Percentiles rank a stretch among this genome's conserved stretches.
Conservation (phyloP, 2,113 vertebrate genomes). For the Cryptotis parvus region DNA sequence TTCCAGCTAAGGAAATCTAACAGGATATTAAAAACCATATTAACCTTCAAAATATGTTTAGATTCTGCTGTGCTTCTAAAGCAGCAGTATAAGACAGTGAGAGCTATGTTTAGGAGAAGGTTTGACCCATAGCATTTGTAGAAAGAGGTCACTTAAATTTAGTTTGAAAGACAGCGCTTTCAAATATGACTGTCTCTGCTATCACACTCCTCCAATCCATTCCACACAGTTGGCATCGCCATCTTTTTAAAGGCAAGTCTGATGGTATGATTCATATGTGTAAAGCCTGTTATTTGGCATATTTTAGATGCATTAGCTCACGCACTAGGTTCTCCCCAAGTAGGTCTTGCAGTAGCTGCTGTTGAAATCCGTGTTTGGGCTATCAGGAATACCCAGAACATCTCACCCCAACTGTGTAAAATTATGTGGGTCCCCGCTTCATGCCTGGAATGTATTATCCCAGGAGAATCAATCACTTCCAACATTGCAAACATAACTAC, state of each 20-base stretch:
- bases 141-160: slow-evolving; percentile 73
- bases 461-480: not conserved
- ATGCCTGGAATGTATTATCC: not conserved
- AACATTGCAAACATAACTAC: too few relatives aligned
- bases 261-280: slow-evolving; percentile 41
- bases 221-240: slow-evolving; percentile 39
- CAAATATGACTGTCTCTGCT: not conserved
- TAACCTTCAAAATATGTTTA: slow-evolving; percentile 75
- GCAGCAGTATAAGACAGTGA: slow-evolving; percentile 35
- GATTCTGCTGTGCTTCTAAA: slow-evolving; percentile 73
- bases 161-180: slow-evolving; percentile 54
- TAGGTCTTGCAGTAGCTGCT: not conserved
- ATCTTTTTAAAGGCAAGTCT: slow-evolving; percentile 62
- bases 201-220: slow-evolving; percentile 36
- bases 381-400: not conserved
- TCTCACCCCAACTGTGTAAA: not conserved
- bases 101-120: slow-evolving; percentile 61
- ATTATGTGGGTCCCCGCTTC: not conserved
- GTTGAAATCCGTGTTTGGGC: not conserved
- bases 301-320: not conserved
- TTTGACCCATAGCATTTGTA: slow-evolving; percentile 69
- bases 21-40: slow-evolving; percentile 76
- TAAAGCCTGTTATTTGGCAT: slow-evolving; percentile 23
- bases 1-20: slow-evolving; percentile 66
- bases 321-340: not conserved